A percentile compares a stretch with the other conserved stretches of the same genome.
Conservation (phyloP, 2,113 vertebrate species). For the Circaetus gallicus region DNA sequence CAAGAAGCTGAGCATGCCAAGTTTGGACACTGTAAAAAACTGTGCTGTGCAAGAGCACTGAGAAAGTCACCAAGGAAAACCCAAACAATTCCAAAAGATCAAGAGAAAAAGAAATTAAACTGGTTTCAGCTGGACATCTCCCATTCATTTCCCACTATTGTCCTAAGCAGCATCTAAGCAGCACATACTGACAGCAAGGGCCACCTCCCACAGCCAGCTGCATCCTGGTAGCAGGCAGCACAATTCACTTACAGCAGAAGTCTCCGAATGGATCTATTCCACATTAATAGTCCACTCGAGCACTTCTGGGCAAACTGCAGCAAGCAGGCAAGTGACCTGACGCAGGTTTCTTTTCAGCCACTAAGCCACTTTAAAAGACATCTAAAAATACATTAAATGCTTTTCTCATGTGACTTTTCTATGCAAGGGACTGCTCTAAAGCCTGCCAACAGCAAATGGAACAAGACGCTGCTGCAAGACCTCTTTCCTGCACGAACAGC, state of each 20-base stretch:
- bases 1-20: background rate
- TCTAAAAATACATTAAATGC: constrained; percentile 46
- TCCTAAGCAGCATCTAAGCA: background rate
- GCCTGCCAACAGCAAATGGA: constrained; percentile 16
- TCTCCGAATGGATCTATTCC: background rate
- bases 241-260: background rate
- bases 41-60: accelerated
- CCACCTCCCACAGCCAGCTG: constrained; percentile 37
- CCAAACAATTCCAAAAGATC: background rate
- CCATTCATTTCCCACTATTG: constrained; percentile 27
- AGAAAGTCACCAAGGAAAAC: background rate
- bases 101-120: background rate
- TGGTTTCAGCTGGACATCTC: constrained; percentile 31
- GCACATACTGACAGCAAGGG: background rate
- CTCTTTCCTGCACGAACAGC: background rate
- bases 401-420: constrained; percentile 32
- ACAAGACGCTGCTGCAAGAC: background rate
- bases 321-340: background rate
- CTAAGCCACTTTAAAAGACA: constrained; percentile 38
- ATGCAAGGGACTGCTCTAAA: background rate
- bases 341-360: background rate
- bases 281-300: background rate
- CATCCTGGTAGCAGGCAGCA: background rate
- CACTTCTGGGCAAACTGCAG: constrained; percentile 14
- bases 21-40: background rate